Evolutionary conservation across 2,797 vertebrate species (phyloP).

Genomic region (Scleropages formosus): DNA sequence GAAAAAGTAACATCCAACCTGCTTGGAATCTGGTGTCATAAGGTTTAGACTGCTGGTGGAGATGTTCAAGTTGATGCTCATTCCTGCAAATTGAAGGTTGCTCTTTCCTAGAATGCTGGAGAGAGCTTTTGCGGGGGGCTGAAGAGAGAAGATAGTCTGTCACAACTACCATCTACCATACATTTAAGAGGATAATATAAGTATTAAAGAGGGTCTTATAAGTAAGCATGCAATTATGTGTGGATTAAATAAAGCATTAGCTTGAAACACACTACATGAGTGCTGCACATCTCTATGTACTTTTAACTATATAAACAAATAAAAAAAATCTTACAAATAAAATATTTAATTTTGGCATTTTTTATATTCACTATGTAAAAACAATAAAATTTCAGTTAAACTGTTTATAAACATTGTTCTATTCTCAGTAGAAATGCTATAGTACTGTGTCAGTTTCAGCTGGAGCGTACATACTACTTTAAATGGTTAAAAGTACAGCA

Average conservation of each 20-base stretch:
- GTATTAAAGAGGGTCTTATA: background rate
- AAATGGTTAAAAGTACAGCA: background rate
- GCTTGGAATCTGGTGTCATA: conserved; percentile 93
- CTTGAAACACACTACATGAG: no score
- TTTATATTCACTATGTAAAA: no score
- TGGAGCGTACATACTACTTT: background rate
- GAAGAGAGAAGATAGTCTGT: conserved; percentile 30
- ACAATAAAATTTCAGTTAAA: no score
- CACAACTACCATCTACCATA: background rate
- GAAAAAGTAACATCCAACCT: conserved; percentile 67
- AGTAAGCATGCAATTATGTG: no score
- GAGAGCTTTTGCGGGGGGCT: conserved; percentile 91
- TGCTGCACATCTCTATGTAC: no score
- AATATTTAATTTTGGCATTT: no score
- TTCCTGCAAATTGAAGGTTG: conserved; percentile 96
- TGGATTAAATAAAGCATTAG: no score
- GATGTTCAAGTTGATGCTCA: conserved; percentile 94
- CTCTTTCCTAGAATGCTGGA: conserved; percentile 93
- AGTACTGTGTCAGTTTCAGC: background rate
- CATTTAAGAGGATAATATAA: background rate
- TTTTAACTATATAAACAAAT: no score
- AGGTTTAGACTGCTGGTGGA: conserved; percentile 96
- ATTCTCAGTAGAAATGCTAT: no score
- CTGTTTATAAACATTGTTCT: no score
- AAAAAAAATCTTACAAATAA: no score